Evolutionary conservation across 2,113 vertebrate genomes (phyloP).

Genomic region (Sinocyclocheilus anshuiensis): DNA sequence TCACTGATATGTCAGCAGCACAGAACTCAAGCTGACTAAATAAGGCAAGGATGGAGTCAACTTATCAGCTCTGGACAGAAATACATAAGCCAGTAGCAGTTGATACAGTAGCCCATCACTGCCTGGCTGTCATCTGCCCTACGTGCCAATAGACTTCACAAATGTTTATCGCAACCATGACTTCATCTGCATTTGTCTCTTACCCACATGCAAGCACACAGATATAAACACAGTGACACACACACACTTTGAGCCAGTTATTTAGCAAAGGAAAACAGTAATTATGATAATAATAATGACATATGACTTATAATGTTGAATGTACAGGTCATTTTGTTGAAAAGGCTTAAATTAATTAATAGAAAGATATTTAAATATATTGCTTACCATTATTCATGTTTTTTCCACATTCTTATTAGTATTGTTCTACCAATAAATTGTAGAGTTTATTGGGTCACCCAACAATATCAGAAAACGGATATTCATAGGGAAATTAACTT

Average conservation of each 20-base stretch:
- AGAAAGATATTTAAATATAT: too few relatives aligned
- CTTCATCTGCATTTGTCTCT: conserved; percentile 30
- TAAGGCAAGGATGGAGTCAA: conserved; percentile 86
- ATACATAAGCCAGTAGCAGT: conserved; percentile 74
- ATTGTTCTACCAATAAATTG: too few relatives aligned
- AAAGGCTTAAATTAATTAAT: too few relatives aligned
- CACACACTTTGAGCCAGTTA: background rate
- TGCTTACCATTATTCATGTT: too few relatives aligned
- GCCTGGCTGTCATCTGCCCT: conserved; percentile 62
- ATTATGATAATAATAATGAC: background rate
- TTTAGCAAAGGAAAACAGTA: background rate
- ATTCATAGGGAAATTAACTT: too few relatives aligned
- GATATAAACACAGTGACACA: conserved; percentile 3
- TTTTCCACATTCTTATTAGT: background rate
- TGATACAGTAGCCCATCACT: conserved; percentile 57
- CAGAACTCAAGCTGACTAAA: conserved; percentile 86
- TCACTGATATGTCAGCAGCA: conserved; percentile 76
- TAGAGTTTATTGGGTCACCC: too few relatives aligned
- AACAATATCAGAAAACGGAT: too few relatives aligned
- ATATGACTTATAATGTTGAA: too few relatives aligned
- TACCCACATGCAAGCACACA: conserved; percentile 7
- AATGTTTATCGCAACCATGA: conserved; percentile 38
- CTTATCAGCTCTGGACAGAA: conserved; percentile 89
- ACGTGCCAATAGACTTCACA: conserved; percentile 30
- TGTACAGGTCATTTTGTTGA: too few relatives aligned